Percentiles rank a stretch among this genome's conserved stretches.
These are phyloP conservation scores for Clarias pachynema DNA, from an alignment of 2,797 vertebrate species.

Conservation along the genomic window DNA sequence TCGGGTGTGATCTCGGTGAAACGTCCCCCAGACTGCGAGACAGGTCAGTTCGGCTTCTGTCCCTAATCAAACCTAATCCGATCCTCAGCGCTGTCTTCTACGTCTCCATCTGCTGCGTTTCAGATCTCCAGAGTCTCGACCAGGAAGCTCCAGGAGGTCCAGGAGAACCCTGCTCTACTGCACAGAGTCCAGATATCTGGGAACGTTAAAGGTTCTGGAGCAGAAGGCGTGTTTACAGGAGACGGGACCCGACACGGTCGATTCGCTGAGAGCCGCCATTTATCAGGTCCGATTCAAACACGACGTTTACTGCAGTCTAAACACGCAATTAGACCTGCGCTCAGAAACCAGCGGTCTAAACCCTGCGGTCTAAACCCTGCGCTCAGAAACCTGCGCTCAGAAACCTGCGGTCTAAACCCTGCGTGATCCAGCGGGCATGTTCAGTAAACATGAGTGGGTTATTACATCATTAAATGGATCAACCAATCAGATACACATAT, in stretches of 20 bases:
- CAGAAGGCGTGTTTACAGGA: slow-evolving; percentile 68
- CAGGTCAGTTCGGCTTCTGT: not conserved
- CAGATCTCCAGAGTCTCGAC: slow-evolving; percentile 68
- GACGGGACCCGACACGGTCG: slow-evolving; percentile 72
- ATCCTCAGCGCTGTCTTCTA: not conserved
- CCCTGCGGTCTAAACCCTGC: no score
- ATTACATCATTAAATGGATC: not conserved
- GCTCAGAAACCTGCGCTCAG: no score
- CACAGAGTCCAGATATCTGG: slow-evolving; percentile 83
- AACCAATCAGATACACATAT: not conserved
- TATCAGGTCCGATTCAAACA: slow-evolving; percentile 82
- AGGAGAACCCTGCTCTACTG: slow-evolving; percentile 61
- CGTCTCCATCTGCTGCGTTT: not conserved
- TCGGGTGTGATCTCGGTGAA: not conserved
- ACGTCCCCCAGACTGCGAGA: not conserved
- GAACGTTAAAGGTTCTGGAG: slow-evolving; percentile 85
- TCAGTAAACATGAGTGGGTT: not conserved
- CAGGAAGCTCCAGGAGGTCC: slow-evolving; percentile 65
- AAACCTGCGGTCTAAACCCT: no score
- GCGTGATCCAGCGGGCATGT: no score
- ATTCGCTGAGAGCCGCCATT: slow-evolving; percentile 84
- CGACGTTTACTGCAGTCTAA: no score
- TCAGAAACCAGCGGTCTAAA: no score
- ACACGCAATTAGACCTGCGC: not conserved
- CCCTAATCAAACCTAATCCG: not conserved